Evolutionary conservation across 2,888 invertebrate genomes (phyloP), one percentile per base, ranked within the genome.

Genomic region (Acleris emargana): DNA sequence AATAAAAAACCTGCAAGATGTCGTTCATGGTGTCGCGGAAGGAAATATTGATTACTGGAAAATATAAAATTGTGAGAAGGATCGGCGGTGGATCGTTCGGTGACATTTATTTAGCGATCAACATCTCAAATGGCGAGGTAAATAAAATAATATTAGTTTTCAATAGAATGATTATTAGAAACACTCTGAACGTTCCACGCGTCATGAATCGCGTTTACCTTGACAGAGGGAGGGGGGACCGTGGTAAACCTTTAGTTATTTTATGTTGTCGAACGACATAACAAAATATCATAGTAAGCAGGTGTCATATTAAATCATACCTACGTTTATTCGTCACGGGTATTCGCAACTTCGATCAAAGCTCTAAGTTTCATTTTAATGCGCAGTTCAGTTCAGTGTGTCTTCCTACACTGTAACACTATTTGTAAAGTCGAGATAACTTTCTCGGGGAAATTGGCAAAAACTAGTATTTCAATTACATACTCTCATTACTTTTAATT

Each of bases 41-140:
- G 83, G 97, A 97, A 89, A 95, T 97, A 89, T 94, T 97, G 87
- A 96, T 98, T 84, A 97, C 97, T 86, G 97, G 96, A 87, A 98
- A 98, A 93, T 99, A 99, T 94, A 96, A 98, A 91, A 95, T 99
- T 83, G 96, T 97, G 87, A 95, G 98, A 84, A 98, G 98, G 95
- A 98, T 99, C 88, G 98, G 99, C 83, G 98, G 98, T 92, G 99
- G 99, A 76, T 99, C 99, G 63, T 99, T 99, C 92, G 99, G 99
- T 87, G 99, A 99, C 94, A 99, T 99, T 92, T 99, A 98, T 94
- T 94, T 99, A 88, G 99, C 97, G 82, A 97, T 97, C 94, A 97
- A 98, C 94, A 95, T 97, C 86, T 95, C 95, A 83, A 97, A 95
- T 94, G 97, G 97, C 90, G 98, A 98, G 95, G 96, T 96, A 94